Conservation (phyloP, 2,113 vertebrate species). For the Zosterops lateralis region DNA sequence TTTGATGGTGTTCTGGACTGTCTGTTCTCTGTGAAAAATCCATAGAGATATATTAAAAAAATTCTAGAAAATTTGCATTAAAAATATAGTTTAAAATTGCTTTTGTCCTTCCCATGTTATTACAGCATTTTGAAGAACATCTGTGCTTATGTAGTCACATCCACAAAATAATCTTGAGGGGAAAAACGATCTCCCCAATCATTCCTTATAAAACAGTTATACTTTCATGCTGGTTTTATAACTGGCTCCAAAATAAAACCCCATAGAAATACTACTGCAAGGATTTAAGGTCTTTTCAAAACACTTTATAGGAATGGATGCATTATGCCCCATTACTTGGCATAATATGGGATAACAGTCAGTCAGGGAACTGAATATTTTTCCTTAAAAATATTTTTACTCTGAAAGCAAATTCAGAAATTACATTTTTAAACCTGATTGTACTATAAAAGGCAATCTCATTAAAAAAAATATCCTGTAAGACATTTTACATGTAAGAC, state of each 20-base stretch:
- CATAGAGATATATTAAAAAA: neutral
- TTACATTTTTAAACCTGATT: neutral
- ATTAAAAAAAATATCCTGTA: neutral
- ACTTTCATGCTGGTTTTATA: neutral
- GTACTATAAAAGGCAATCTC: neutral
- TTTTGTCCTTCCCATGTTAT: neutral
- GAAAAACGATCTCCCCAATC: neutral
- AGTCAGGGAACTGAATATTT: neutral
- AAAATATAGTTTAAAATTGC: neutral
- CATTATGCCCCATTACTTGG: neutral
- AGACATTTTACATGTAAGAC: neutral
- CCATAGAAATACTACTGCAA: neutral
- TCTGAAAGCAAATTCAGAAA: neutral
- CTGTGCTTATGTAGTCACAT: neutral
- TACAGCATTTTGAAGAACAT: constrained; percentile 5
- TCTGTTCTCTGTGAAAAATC: constrained; percentile 10
- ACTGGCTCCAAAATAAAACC: neutral
- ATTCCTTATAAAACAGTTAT: neutral
- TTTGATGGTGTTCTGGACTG: neutral
- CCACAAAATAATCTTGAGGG: neutral
- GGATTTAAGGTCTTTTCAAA: neutral
- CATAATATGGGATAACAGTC: neutral
- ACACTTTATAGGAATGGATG: neutral
- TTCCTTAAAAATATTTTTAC: neutral
- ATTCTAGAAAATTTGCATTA: neutral